A percentile compares a stretch with the other conserved stretches of the same genome.
These are phyloP conservation scores for Tachuris rubrigastra DNA, from an alignment of 2,113 vertebrate genomes.

Conservation along the genomic window DNA sequence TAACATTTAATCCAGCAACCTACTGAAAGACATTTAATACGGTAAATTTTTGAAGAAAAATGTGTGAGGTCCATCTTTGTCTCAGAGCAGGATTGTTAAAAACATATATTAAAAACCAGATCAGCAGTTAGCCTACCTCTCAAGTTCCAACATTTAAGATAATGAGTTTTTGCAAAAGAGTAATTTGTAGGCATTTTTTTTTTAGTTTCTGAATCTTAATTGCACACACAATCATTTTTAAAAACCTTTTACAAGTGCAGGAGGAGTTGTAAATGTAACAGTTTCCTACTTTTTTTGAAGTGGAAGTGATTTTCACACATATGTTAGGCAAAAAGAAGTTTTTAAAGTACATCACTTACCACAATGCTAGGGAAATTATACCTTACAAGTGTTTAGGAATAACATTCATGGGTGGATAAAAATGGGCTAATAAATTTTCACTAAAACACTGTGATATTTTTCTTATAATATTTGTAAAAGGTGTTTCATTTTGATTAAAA, in stretches of 20 bases:
- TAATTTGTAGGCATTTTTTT: neutral
- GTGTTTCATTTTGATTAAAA: neutral
- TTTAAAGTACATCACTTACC: neutral
- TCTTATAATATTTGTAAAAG: neutral
- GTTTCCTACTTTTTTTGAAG: neutral
- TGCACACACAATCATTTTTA: neutral
- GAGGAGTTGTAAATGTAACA: neutral
- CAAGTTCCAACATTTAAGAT: neutral
- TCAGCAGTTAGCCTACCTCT: neutral
- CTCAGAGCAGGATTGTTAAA: neutral
- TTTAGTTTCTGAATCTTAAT: neutral
- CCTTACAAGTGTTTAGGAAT: neutral
- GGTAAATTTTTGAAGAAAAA: neutral
- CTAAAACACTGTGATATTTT: neutral
- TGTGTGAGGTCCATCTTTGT: neutral
- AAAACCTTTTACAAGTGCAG: neutral
- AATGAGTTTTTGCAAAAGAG: neutral
- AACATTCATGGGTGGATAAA: neutral
- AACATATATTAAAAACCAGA: neutral
- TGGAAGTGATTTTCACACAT: neutral
- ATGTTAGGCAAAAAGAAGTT: neutral
- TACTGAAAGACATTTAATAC: neutral
- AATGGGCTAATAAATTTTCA: neutral
- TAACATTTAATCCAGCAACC: neutral
- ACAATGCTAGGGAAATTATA: neutral